Base-by-base conservation (phyloP, 2,888 invertebrate genomes). In the Callinectes sapidus region DNA sequence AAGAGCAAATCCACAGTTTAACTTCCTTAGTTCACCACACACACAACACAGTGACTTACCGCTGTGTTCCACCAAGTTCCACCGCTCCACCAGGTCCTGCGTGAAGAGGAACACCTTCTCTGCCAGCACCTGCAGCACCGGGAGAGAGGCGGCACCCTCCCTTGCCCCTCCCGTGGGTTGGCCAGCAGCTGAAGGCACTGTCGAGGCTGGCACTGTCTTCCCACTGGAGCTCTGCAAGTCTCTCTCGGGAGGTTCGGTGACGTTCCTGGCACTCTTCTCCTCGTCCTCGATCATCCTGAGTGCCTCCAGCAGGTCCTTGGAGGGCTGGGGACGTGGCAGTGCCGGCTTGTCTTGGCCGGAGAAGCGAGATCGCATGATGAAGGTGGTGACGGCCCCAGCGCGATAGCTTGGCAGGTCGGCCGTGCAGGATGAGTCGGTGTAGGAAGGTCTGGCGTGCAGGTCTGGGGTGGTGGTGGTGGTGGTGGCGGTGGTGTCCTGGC, bases 61-160 rank as follows among this genome's bases (percentile, higher is more conserved):
- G 66, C 61, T 48, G n/a, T 66, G 23, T 32, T 77, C 48, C 55
- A 89, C 91, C 14, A 81, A 48, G 32, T 89, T 71, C 93, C 93
- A 93, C 0, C 93, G 87, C 16, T 93, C 93, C 85, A 89, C 91
- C 23, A 93, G 85, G 16, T 93, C 93, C 89, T 93, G 93, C 2
- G 93, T 93, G 54, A 93, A 93, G 66, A 93, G 93, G 85, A 86
- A 89, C n/a, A 93, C 93, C 39, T 93, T 93, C 39, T 93, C 93
- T 32, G 91, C 93, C 86, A 93, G 23, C 61, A 93, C 93, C 42
- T 93, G 91, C 39, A 93, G 14, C 81, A 89, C 93, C 18, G 93
- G 91, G 8, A 93, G 89, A n/a, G 93, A 85, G 10, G 93, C 93
- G 16, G 23, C 85, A 13, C 81, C 81, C 14, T 35, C 81, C 32